phyloP scores from a whole-genome alignment of 2,888 invertebrate species.

The Yponomeuta malinellus region DNA sequence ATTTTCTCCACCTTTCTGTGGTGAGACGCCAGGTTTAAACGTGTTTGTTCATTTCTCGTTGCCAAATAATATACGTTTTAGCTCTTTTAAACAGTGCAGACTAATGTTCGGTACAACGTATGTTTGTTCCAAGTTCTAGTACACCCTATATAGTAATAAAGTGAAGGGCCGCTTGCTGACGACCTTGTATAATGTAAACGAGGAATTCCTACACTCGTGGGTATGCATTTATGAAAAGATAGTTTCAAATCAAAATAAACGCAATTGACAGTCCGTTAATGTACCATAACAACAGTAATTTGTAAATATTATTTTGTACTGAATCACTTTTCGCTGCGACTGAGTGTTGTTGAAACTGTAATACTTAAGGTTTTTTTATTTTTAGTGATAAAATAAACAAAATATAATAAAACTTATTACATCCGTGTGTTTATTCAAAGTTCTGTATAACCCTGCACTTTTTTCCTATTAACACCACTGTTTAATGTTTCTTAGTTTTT shows the following conservation, averaged over 20 bases:
- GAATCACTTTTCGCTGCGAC: constrained; percentile 63
- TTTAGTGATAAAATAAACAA: constrained; percentile 75
- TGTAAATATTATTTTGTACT: constrained; percentile 69
- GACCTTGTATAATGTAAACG: constrained; percentile 7
- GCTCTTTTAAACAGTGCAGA: constrained; percentile 49
- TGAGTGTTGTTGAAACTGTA: constrained; percentile 74
- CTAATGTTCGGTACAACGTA: constrained; percentile 60
- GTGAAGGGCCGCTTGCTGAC: not conserved
- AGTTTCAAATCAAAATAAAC: constrained; percentile 32
- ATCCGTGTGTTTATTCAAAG: constrained; percentile 51
- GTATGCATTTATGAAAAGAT: constrained; percentile 59
- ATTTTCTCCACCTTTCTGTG: constrained; percentile 28
- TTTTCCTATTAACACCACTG: constrained; percentile 41
- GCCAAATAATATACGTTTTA: constrained; percentile 66
- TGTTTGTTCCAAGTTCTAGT: constrained; percentile 50
- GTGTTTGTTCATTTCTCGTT: constrained; percentile 44
- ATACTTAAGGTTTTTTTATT: constrained; percentile 69
- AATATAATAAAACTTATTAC: constrained; percentile 48
- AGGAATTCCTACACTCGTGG: constrained; percentile 17
- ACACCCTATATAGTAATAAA: constrained; percentile 27
- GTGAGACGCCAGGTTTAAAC: constrained; percentile 56
- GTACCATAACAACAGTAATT: constrained; percentile 35
- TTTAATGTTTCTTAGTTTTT: constrained; percentile 1
- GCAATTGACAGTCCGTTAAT: constrained; percentile 11
- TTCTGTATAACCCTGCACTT: constrained; percentile 24